A percentile compares a stretch with the other conserved stretches of the same genome.
Evolutionary conservation across 92 coral and sea anemone species (phyloP).

Genomic region (Virgularia gustaviana): DNA sequence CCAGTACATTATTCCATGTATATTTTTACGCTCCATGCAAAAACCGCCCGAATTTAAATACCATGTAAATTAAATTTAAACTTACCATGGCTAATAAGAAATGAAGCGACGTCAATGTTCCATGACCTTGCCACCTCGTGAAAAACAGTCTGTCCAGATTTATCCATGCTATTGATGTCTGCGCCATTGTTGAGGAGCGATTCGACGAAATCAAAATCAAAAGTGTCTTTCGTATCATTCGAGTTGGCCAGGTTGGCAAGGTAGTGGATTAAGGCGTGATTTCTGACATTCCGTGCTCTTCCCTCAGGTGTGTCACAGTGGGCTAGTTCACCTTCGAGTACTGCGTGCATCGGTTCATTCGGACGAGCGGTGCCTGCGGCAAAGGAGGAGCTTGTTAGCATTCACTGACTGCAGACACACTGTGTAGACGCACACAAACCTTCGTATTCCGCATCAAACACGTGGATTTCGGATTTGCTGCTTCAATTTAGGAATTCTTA

Average conservation of each 20-base stretch:
- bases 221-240: neutral
- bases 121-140: constrained; percentile 65
- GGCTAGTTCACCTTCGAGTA: constrained; percentile 11
- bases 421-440: too few species aligned
- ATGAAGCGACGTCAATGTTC: constrained; percentile 57
- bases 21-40: too few species aligned
- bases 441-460: too few species aligned
- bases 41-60: too few species aligned
- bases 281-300: constrained; percentile 21
- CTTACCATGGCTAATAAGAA: constrained; percentile 51
- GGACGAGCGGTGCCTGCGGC: constrained; percentile 7
- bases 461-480: too few species aligned
- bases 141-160: constrained; percentile 55
- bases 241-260: constrained; percentile 12
- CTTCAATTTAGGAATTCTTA: too few species aligned
- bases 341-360: constrained; percentile 20
- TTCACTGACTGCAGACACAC: too few species aligned
- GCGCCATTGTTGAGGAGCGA: constrained; percentile 55
- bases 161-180: constrained; percentile 51
- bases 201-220: constrained; percentile 29
- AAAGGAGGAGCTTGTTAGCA: too few species aligned
- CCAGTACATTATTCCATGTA: too few species aligned
- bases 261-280: constrained; percentile 15
- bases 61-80: too few species aligned
- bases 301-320: neutral